Evolutionary conservation across 2,113 vertebrate genomes (phyloP).

Genomic region (Felis chaus): DNA sequence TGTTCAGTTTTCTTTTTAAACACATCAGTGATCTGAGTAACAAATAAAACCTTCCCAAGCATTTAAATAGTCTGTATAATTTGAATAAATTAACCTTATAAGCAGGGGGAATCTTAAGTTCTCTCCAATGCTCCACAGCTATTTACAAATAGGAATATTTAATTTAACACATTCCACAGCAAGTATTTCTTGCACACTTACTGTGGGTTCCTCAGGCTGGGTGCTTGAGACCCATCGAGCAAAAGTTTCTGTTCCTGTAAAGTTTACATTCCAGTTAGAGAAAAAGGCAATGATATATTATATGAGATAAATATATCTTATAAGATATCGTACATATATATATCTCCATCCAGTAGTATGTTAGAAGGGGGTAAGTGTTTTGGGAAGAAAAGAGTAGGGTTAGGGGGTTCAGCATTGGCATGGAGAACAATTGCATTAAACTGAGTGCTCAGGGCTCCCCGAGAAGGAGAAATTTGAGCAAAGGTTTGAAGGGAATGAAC

Average conservation of each 20-base stretch:
- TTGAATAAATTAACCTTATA: slow-evolving; percentile 28
- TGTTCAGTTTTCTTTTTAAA: neutral
- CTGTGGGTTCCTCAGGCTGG: neutral
- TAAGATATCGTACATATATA: neutral
- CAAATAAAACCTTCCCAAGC: neutral
- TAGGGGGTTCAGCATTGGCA: neutral
- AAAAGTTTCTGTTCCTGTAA: neutral
- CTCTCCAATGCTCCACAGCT: neutral
- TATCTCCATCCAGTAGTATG: neutral
- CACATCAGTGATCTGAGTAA: neutral
- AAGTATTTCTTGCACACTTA: neutral
- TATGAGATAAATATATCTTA: no score
- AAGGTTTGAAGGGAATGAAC: neutral
- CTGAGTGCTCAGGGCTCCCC: neutral
- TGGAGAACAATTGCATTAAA: neutral
- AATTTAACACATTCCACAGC: neutral
- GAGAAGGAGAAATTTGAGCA: neutral
- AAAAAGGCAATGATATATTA: neutral
- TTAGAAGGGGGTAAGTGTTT: neutral
- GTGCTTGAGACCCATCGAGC: neutral
- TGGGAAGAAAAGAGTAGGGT: neutral
- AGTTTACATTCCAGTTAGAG: neutral
- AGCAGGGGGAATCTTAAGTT: neutral
- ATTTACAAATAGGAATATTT: neutral
- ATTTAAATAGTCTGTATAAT: slow-evolving; percentile 16